Conservation (phyloP, 2,797 vertebrate species). For the Hemitrygon akajei region DNA sequence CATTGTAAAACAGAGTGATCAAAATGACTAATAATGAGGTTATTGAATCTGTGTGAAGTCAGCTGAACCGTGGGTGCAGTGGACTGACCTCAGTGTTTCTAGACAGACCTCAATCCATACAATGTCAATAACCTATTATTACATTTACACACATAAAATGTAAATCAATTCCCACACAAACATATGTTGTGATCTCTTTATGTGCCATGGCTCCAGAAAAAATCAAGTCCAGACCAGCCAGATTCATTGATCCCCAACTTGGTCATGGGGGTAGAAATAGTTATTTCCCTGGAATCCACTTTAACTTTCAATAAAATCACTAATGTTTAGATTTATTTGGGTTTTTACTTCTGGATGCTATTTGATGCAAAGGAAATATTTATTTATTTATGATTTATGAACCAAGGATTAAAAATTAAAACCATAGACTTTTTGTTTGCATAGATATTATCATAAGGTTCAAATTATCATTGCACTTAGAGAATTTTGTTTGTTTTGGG, state of each 20-base stretch:
- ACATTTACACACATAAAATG: conserved; percentile 43
- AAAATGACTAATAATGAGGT: conserved; percentile 37
- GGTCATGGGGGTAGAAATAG: conserved; percentile 44
- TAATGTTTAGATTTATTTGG: background rate
- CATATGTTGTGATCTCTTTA: conserved; percentile 43
- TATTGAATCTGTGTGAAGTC: conserved; percentile 38
- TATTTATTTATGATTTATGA: background rate
- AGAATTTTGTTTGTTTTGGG: background rate
- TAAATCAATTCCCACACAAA: conserved; percentile 49
- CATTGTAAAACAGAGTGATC: conserved; percentile 42
- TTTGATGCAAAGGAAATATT: background rate
- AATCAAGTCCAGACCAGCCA: conserved; percentile 47
- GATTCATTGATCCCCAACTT: conserved; percentile 38
- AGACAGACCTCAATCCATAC: conserved; percentile 40
- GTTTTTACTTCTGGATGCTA: background rate
- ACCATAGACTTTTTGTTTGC: background rate
- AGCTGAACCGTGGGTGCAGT: conserved; percentile 40
- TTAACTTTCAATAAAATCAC: conserved; percentile 18
- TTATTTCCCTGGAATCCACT: conserved; percentile 38
- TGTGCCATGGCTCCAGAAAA: conserved; percentile 40
- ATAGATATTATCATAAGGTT: background rate
- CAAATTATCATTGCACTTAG: background rate
- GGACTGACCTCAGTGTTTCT: conserved; percentile 44
- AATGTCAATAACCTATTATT: conserved; percentile 47
- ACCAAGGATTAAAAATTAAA: background rate